A percentile compares a stretch with the other conserved stretches of the same genome.
phyloP scores from a whole-genome alignment of 35 echinoderm and acorn worm genomes.

The Stichopus chloronotus region DNA sequence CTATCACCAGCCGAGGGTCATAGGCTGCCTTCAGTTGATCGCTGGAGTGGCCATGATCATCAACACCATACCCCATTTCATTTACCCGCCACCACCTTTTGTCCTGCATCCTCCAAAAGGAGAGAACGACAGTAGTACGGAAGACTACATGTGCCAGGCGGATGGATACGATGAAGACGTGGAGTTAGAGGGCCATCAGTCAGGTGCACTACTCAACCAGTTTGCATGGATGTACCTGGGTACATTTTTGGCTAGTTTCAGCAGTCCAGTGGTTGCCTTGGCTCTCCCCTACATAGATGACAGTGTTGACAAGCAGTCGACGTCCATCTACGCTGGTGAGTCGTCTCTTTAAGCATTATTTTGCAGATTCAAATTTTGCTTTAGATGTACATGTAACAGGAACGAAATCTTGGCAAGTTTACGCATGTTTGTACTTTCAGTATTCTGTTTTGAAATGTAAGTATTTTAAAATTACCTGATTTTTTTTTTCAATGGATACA shows the following conservation, averaged over 20 bases:
- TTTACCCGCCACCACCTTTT: conserved; percentile 44
- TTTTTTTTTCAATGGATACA: no score
- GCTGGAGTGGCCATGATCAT: conserved; percentile 21
- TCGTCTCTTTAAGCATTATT: neutral
- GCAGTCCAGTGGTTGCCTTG: conserved; percentile 70
- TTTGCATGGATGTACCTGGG: conserved; percentile 65
- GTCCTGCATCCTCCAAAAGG: neutral
- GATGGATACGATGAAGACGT: neutral
- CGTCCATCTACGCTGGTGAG: conserved; percentile 81
- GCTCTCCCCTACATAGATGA: conserved; percentile 85
- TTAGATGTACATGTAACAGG: no score
- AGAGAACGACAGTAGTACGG: neutral
- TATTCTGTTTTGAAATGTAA: neutral
- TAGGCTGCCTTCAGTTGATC: conserved; percentile 3
- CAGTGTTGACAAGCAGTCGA: conserved; percentile 64
- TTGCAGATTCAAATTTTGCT: neutral
- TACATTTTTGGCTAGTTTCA: conserved; percentile 59
- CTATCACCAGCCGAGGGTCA: conserved; percentile 58
- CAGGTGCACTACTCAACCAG: conserved; percentile 57
- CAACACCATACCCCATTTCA: conserved; percentile 48
- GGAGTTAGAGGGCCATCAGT: conserved; percentile 14
- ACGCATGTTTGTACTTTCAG: neutral
- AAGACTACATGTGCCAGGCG: conserved; percentile 30
- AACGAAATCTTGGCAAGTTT: no score
- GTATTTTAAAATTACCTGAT: no score